Evolutionary conservation across 1,140 invertebrate genomes (phyloP), one percentile per base, ranked within the genome.

Genomic region (Aradophagus sp.): DNA sequence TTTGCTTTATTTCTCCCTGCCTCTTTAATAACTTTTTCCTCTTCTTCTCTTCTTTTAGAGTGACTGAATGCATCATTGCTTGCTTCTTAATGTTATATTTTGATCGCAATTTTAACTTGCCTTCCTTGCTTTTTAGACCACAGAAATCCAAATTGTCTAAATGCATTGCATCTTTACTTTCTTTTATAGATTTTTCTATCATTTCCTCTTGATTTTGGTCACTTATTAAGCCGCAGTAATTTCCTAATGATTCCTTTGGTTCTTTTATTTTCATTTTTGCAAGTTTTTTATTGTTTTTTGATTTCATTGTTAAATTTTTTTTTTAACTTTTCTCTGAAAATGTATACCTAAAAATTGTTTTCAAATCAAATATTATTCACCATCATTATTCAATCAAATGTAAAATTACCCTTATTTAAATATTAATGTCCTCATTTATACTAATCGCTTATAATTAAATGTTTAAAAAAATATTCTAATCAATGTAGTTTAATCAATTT

Each of bases 71-170:
- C 11, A 42, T 17, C 1, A 38, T 11, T 3, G 48, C 39, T 35
- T 63, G 59, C 7, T 38, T 63, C 47, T 53, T 44, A 12, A 63
- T 26, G 32, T 45, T 38, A 13, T 27, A 42, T 19, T 53, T 63
- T 10, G 59, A 45, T 20, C 32, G 10, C 41, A 53, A 12, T 42
- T 63, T 63, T 6, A 53, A 26, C 12, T 53, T 53, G 1, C 48
- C 59, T 39, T 45, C 32, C 26, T 44, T 53, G 16, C 47, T 53
- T 53, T 45, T 44, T 14, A 63, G 0, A 2, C 59, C 59, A 39
- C 39, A 63, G 14, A 27, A 63, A 35, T 26, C 26, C 1, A 1
- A 12, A 17, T 19, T 8, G 4, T 23, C 20, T 8, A 23, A 23
- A 8, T n/a, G n/a, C n/a, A n/a, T n/a, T 13, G 4, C 12, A 34